phyloP scores from a whole-genome alignment of 1,140 invertebrate genomes.

The Papilio polyxenes region DNA sequence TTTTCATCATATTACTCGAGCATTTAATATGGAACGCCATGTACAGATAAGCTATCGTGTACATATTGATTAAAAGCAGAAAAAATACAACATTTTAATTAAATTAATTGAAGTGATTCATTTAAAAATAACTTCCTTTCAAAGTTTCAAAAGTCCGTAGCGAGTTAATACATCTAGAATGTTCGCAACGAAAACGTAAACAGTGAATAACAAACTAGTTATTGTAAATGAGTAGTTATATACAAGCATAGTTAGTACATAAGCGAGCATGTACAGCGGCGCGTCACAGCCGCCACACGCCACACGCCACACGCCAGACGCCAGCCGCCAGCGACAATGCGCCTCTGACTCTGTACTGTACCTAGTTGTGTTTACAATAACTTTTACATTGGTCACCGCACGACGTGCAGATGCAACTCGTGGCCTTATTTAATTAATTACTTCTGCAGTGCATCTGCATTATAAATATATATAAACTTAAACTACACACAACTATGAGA shows the following conservation, averaged over 20 bases:
- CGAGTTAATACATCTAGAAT: not conserved
- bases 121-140: conserved; percentile 9
- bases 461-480: too few relatives aligned
- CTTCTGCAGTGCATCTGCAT: too few relatives aligned
- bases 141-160: not conserved
- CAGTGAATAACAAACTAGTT: too few relatives aligned
- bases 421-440: not conserved
- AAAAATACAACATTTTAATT: not conserved
- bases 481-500: too few relatives aligned
- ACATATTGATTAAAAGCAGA: not conserved
- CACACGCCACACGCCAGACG: not conserved
- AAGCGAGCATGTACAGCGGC: too few relatives aligned
- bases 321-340: not conserved
- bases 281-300: not conserved
- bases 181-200: not conserved
- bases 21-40: too few relatives aligned
- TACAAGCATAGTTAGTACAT: too few relatives aligned
- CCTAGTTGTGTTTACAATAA: not conserved
- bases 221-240: too few relatives aligned
- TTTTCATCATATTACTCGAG: too few relatives aligned
- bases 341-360: not conserved
- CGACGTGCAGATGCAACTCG: not conserved
- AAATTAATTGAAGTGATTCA: not conserved
- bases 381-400: not conserved
- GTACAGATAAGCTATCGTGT: too few relatives aligned